Percentiles rank a stretch among this genome's conserved stretches.
Evolutionary conservation across 2,888 invertebrate genomes (phyloP).

Genomic region (Platycheirus rosarum): DNA sequence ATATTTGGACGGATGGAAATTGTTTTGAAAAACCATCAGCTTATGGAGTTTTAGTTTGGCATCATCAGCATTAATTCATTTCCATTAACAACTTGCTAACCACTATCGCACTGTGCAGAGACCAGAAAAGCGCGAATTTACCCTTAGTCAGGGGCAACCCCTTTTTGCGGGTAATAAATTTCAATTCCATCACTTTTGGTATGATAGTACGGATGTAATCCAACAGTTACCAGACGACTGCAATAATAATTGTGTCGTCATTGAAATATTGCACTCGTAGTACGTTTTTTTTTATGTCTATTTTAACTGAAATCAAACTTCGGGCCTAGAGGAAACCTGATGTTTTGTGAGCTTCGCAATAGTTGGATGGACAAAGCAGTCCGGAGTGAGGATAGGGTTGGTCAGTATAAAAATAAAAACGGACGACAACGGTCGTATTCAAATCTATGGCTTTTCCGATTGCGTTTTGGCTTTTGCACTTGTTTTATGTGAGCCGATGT

Average conservation of each 20-base stretch:
- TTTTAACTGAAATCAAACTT: slow-evolving; percentile 54
- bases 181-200: slow-evolving; percentile 55
- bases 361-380: slow-evolving; percentile 6
- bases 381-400: background rate
- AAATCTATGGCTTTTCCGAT: slow-evolving; percentile 45
- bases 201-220: slow-evolving; percentile 45
- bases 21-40: slow-evolving; percentile 51
- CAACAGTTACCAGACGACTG: slow-evolving; percentile 56
- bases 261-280: slow-evolving; percentile 48
- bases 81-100: slow-evolving; percentile 63
- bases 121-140: background rate
- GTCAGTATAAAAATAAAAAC: background rate
- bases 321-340: slow-evolving; percentile 48
- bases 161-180: slow-evolving; percentile 62
- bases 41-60: slow-evolving; percentile 45
- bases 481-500: slow-evolving; percentile 15
- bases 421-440: slow-evolving; percentile 9
- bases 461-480: slow-evolving; percentile 24
- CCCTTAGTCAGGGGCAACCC: background rate
- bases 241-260: slow-evolving; percentile 57
- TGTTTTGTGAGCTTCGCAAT: slow-evolving; percentile 23
- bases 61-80: slow-evolving; percentile 61
- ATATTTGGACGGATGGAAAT: slow-evolving; percentile 32
- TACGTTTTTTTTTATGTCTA: too few relatives aligned
- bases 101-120: slow-evolving; percentile 27